Base-by-base conservation (phyloP, 2,888 invertebrate genomes). In the Temnothorax unifasciatus region DNA sequence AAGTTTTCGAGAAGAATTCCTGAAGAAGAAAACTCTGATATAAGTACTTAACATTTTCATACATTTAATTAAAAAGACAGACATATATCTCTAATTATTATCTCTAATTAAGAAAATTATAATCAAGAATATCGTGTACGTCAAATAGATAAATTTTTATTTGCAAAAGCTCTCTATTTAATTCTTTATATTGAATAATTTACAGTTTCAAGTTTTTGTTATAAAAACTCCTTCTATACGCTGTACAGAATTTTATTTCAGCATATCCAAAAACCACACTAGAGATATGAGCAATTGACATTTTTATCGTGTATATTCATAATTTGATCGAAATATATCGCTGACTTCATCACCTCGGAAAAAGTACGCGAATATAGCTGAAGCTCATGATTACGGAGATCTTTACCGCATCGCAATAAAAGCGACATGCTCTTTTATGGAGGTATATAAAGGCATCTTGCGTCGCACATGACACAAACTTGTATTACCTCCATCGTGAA, bases 371-470 rank as follows among this genome's bases (percentile, higher is more conserved):
- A 77, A 54, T 54, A 77, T 18, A 52, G 3, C 41, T 44, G n/a
- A 54, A 57, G 13, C 18, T 41, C 13, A 54, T 77, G 52, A 54
- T 66, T 66, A 66, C 29, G 5, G 54, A 44, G 68, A 44, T 54
- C 68, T 68, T 77, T 66, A 77, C 38, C 47, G 11, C 41, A 41
- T 68, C 4, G 68, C n/a, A 68, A 68, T 77, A 77, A 77, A 77
- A 66, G 63, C 18, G 38, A 21, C 21, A 44, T 50, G 15, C 15
- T 25, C 54, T 68, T 77, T 77, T 54, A 77, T 29, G 54, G 57
- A 25, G 29, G 34, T 13, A 21, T 44, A 52, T 75, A 64, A 64
- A 75, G 50, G 11, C 21, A 77, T 44, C 38, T 69, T 52, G n/a
- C 4, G 18, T 11, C 57, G 34, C 21, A 21, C 29, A 11, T 34